Evolutionary conservation across 2,113 vertebrate species (phyloP).

Genomic region (Daubentonia madagascariensis): DNA sequence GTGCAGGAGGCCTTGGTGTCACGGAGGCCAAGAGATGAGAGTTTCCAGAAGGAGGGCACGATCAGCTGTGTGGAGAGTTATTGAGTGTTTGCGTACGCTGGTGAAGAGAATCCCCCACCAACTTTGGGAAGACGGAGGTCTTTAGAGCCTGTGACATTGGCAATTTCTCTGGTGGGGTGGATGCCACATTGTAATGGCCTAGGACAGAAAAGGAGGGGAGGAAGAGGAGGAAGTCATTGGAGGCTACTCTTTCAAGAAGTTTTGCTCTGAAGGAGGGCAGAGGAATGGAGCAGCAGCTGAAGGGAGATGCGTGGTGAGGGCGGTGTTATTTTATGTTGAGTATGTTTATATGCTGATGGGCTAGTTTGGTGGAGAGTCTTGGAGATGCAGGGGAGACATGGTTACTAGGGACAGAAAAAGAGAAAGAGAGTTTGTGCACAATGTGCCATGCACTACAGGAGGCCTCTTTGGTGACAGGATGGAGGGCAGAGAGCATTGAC

Average conservation of each 20-base stretch:
- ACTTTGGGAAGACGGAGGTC: background rate
- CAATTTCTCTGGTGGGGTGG: background rate
- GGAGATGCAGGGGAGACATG: background rate
- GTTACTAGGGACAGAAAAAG: background rate
- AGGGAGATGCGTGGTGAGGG: background rate
- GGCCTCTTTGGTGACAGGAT: background rate
- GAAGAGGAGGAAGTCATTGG: background rate
- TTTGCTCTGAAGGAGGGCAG: background rate
- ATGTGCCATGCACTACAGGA: fast-evolving
- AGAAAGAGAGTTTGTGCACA: background rate
- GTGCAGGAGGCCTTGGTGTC: background rate
- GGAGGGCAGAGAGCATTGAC: background rate
- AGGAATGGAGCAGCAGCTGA: background rate
- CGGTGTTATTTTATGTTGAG: background rate
- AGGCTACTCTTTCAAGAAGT: background rate
- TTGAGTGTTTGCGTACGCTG: background rate
- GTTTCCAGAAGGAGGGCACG: background rate
- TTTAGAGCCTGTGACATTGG: background rate
- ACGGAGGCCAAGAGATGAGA: background rate
- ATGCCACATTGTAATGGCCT: background rate
- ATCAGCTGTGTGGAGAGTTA: background rate
- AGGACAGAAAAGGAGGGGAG: background rate
- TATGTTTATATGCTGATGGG: background rate
- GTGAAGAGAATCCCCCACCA: background rate
- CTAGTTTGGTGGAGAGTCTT: background rate